These are phyloP conservation scores for Chelonus insularis DNA, from an alignment of 1,140 invertebrate genomes.

Conservation along the genomic window DNA sequence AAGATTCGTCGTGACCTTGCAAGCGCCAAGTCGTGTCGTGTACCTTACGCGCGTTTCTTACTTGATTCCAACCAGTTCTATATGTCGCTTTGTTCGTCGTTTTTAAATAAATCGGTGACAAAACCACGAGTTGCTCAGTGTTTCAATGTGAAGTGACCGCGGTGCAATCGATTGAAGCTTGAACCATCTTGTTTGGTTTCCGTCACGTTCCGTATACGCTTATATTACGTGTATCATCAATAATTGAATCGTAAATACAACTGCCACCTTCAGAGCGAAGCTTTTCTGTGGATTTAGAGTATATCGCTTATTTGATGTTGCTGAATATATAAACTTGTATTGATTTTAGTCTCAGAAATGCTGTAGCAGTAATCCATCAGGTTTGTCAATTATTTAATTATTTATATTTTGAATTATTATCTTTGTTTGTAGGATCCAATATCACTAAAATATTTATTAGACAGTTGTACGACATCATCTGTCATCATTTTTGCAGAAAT, in stretches of 20 bases:
- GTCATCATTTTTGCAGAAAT: too few relatives aligned
- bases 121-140: conserved; percentile 32
- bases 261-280: too few relatives aligned
- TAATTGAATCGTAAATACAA: too few relatives aligned
- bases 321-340: conserved; percentile 1
- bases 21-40: not conserved
- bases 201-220: too few relatives aligned
- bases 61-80: conserved; percentile 16
- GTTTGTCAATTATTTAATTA: not conserved
- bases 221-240: too few relatives aligned
- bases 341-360: not conserved
- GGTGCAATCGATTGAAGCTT: conserved; percentile 19
- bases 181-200: not conserved
- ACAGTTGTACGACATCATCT: too few relatives aligned
- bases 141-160: conserved; percentile 37
- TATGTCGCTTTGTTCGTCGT: conserved; percentile 34
- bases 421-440: too few relatives aligned
- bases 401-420: too few relatives aligned
- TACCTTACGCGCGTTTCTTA: conserved; percentile 9
- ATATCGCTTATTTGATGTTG: not conserved
- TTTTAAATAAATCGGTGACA: conserved; percentile 44
- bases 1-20: conserved; percentile 11
- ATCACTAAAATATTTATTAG: too few relatives aligned
- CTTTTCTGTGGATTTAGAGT: too few relatives aligned
- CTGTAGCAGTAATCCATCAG: not conserved